These are phyloP conservation scores for Phrixothrix hirtus DNA, from an alignment of 2,888 invertebrate species.

Conservation along the genomic window DNA sequence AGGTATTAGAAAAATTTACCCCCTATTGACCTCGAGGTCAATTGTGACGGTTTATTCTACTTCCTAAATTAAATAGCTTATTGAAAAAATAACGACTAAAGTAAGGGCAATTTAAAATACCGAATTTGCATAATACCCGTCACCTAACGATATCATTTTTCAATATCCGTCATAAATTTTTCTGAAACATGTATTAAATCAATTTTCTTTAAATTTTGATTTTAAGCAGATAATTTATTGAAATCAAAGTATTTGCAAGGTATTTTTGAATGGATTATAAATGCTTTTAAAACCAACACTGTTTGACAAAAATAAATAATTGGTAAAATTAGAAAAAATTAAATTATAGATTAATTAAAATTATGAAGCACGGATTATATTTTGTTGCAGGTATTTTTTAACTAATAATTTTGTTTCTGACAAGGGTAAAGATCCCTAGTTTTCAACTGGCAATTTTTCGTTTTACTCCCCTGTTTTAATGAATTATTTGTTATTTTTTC, in stretches of 20 bases:
- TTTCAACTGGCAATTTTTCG: conserved; percentile 15
- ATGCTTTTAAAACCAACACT: too few relatives aligned
- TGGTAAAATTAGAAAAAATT: too few relatives aligned
- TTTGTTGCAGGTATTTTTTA: background rate
- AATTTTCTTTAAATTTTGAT: conserved; percentile 7
- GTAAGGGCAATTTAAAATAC: conserved; percentile 1
- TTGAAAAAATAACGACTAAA: background rate
- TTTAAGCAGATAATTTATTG: too few relatives aligned
- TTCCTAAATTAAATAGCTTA: too few relatives aligned
- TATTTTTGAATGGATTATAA: too few relatives aligned
- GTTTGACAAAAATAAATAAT: too few relatives aligned
- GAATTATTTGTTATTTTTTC: conserved; percentile 31
- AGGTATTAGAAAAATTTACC: too few relatives aligned
- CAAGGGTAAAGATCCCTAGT: conserved; percentile 12
- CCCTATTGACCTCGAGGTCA: too few relatives aligned
- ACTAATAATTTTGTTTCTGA: conserved; percentile 3
- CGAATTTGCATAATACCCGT: conserved; percentile 14
- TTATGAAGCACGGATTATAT: background rate
- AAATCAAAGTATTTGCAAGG: too few relatives aligned
- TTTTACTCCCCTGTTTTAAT: conserved; percentile 22
- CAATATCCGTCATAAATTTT: conserved; percentile 18
- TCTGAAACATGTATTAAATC: conserved; percentile 6
- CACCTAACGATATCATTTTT: conserved; percentile 11
- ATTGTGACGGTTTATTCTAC: too few relatives aligned
- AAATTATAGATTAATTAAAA: too few relatives aligned